Evolutionary conservation across 2,113 vertebrate species (phyloP), one percentile per base, ranked within the genome.

Genomic region (Callocephalon fimbriatum): DNA sequence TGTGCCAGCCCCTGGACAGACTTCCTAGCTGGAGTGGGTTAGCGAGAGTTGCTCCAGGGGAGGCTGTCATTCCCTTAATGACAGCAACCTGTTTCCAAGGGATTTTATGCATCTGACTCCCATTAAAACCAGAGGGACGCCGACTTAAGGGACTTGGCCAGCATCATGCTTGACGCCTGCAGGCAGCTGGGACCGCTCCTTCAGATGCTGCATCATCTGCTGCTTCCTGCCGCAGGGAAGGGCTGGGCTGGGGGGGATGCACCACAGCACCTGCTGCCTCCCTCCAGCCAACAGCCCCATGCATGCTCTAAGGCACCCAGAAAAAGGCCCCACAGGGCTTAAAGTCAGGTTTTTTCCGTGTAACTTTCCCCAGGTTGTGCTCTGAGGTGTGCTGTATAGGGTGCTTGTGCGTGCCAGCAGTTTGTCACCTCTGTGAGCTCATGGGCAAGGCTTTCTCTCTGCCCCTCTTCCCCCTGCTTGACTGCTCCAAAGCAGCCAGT

Each of bases 361-460:
- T 63, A 31, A 73, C 79, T 44, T n/a, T 40, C 38, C 59, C 59
- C 35, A n/a, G 48, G 54, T 26, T 15, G 5, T 35, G 54, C 61
- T 74, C n/a, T n/a, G 35, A 75, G 26, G 1, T 25, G 70, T 40
- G 62, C 31, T 4, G 1, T 5, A 5, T 68, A 19, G 32, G 10
- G 8, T 35, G 31, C 37, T 66, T 0, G 2, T 16, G 26, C 0
- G 0, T 44, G 27, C 29, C 66, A 66, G 16, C 17, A 1, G 13
- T 63, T 35, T 23, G 17, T 54, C 23, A 73, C 35, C 18, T 62
- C 45, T 19, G 18, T 1, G 5, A 79, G 62, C 19, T 32, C 0
- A 0, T 1, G 2, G 47, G 8, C 25, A 84, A 79, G 45, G 19
- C 20, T 44, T 23, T 82, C 31, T 32, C 25, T 45, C 4, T 1